phyloP scores from a whole-genome alignment of 2,888 invertebrate genomes.

The Myopa tessellatipennis region DNA sequence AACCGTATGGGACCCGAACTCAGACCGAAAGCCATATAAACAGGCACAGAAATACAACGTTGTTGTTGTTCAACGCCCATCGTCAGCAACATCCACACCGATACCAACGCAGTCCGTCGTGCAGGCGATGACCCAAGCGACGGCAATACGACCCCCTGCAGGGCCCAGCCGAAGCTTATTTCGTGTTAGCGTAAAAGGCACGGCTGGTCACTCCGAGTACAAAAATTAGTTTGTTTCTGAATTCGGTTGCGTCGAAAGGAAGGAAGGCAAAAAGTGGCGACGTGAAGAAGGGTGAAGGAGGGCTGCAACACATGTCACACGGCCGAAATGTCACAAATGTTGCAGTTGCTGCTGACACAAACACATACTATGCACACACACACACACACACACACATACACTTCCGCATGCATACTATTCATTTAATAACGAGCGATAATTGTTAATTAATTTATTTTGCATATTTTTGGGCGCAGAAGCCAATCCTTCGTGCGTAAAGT shows the following conservation, averaged over 20 bases:
- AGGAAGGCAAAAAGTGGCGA: not conserved
- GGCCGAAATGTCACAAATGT: slow-evolving; percentile 4
- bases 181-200: slow-evolving; percentile 8
- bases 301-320: slow-evolving; percentile 2
- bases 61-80: not conserved
- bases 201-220: not conserved
- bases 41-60: not conserved
- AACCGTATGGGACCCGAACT: too few relatives aligned
- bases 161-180: not conserved
- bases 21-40: too few relatives aligned
- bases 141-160: not conserved
- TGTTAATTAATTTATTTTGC: slow-evolving; percentile 68
- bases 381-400: slow-evolving; percentile 21
- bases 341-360: not conserved
- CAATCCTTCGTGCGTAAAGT: not conserved
- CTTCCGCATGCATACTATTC: slow-evolving; percentile 34
- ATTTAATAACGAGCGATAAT: slow-evolving; percentile 59
- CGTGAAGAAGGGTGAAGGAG: not conserved
- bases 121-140: slow-evolving; percentile 23
- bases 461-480: slow-evolving; percentile 54
- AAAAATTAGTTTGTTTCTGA: not conserved
- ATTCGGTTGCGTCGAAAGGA: not conserved
- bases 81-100: too few relatives aligned
- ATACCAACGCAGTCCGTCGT: not conserved
- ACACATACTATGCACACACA: not conserved